Percentiles rank a stretch among this genome's conserved stretches.
Conservation (phyloP, 2,113 vertebrate genomes). For the Irena cyanogastra region DNA sequence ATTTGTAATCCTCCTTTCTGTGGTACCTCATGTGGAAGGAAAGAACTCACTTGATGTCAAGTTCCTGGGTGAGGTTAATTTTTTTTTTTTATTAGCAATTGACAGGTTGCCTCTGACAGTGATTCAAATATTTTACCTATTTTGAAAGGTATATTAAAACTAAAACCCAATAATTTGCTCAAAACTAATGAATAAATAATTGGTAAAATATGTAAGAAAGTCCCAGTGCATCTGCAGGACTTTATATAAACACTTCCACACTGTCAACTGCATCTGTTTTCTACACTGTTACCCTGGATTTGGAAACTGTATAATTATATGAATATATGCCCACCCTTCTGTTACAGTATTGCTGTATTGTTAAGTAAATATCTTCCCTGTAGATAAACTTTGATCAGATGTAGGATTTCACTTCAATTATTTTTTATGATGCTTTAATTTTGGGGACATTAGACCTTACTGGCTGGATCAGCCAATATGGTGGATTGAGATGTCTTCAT, state of each 20-base stretch:
- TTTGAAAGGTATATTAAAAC: not conserved
- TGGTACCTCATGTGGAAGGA: not conserved
- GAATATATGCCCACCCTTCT: not conserved
- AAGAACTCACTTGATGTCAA: not conserved
- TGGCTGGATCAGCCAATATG: rapidly evolving
- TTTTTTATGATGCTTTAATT: not conserved
- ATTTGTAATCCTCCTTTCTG: not conserved
- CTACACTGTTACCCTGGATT: not conserved
- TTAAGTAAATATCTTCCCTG: not conserved
- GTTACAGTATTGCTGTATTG: not conserved
- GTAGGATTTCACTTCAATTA: not conserved
- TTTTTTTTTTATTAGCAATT: not conserved
- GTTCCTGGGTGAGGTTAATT: not conserved
- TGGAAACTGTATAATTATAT: not conserved
- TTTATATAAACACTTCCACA: not conserved
- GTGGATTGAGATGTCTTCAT: not conserved
- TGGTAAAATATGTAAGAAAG: not conserved
- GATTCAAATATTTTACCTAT: not conserved
- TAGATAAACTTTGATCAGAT: not conserved
- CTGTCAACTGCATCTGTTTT: not conserved
- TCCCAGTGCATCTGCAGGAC: not conserved
- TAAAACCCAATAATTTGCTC: not conserved
- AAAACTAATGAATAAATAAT: not conserved
- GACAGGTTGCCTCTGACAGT: not conserved
- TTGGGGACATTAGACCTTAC: not conserved